Percentiles rank a stretch among this genome's conserved stretches.
Conservation (phyloP, 2,113 vertebrate species). For the Corynorhinus townsendii region DNA sequence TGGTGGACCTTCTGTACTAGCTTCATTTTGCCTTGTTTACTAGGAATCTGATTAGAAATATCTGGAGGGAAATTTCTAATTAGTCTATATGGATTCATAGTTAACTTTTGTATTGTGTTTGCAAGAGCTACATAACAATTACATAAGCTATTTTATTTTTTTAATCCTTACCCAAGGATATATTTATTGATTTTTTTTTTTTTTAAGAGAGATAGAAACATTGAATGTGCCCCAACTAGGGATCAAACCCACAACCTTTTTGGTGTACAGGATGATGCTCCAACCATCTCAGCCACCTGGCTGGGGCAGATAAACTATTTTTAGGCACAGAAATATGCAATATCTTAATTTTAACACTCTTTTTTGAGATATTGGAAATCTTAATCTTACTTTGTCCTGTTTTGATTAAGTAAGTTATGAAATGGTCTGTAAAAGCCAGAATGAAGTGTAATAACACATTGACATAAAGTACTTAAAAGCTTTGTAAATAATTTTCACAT, state of each 20-base stretch:
- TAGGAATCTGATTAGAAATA: constrained; percentile 20
- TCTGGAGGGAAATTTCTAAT: neutral
- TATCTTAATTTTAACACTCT: neutral
- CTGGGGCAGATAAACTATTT: neutral
- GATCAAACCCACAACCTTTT: neutral
- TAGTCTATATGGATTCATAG: neutral
- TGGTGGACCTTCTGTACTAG: neutral
- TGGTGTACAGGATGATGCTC: neutral
- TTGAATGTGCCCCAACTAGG: neutral
- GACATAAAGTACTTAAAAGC: neutral
- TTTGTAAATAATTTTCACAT: constrained; percentile 22
- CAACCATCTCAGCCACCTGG: neutral
- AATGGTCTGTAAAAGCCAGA: constrained; percentile 4
- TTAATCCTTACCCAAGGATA: neutral
- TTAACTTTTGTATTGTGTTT: constrained; percentile 13
- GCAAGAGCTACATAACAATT: neutral
- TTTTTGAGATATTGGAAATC: neutral
- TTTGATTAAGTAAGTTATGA: neutral
- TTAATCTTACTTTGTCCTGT: neutral
- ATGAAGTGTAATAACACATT: neutral
- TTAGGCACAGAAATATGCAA: neutral
- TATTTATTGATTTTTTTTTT: neutral
- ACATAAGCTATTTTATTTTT: neutral
- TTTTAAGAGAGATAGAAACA: neutral
- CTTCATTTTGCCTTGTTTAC: neutral